Conservation (phyloP, 2,113 vertebrate species). For the Apteryx mantelli region DNA sequence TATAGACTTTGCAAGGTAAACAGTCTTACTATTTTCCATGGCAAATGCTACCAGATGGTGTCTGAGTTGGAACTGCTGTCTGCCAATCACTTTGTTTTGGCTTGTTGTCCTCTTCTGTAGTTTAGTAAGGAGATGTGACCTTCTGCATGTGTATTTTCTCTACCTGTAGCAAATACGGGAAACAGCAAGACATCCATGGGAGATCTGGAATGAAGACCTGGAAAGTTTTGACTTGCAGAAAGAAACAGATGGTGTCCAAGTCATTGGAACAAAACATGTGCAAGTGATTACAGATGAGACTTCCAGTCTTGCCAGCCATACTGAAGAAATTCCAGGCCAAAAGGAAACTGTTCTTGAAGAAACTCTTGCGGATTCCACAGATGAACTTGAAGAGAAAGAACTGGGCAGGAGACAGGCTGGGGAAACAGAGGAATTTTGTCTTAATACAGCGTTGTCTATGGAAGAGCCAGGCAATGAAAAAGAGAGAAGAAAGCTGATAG, state of each 20-base stretch:
- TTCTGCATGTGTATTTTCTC: not conserved
- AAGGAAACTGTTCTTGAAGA: not conserved
- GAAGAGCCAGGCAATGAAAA: not conserved
- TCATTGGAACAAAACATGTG: not conserved
- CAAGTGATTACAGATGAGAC: not conserved
- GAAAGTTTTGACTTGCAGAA: not conserved
- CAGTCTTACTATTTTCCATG: not conserved
- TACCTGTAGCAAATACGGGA: conserved; percentile 21
- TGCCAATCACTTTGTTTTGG: not conserved
- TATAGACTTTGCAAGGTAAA: not conserved
- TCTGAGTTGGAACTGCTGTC: not conserved
- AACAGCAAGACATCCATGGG: not conserved
- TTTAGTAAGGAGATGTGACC: not conserved
- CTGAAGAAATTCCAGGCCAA: not conserved
- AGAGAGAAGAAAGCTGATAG: conserved; percentile 67
- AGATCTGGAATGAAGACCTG: not conserved
- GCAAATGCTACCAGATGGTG: not conserved
- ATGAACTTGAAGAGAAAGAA: not conserved
- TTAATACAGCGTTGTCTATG: not conserved
- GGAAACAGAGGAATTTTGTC: not conserved
- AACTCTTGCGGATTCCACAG: not conserved
- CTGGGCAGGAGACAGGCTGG: not conserved
- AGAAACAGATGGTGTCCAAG: not conserved
- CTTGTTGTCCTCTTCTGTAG: not conserved
- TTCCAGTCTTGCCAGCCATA: not conserved